These are phyloP conservation scores for Gymnothorax javanicus DNA, from an alignment of 2,797 vertebrate species.

Conservation along the genomic window DNA sequence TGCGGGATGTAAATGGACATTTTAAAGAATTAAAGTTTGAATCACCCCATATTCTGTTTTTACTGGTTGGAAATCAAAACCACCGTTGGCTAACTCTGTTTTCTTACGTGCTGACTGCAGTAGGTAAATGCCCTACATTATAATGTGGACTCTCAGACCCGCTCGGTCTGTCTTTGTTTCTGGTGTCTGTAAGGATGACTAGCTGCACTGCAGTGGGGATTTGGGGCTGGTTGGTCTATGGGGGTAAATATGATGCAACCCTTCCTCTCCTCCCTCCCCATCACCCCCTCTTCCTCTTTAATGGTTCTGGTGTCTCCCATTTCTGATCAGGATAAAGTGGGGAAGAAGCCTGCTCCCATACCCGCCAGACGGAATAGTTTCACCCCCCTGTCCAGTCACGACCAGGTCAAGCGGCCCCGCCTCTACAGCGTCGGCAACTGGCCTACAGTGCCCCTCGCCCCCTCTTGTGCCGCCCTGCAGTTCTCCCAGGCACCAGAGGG, in stretches of 20 bases:
- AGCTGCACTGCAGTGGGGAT: not conserved
- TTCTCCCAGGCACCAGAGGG: constrained; percentile 72
- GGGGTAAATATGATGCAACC: not conserved
- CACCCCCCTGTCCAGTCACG: constrained; percentile 86
- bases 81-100: too few relatives aligned
- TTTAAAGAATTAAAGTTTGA: too few relatives aligned
- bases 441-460: constrained; percentile 64
- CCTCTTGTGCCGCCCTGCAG: constrained; percentile 68
- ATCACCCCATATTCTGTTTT: not conserved
- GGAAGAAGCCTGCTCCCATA: constrained; percentile 59
- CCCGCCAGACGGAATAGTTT: constrained; percentile 89
- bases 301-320: constrained; percentile 51
- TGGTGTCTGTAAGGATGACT: not conserved
- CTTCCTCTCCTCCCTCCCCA: not conserved
- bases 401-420: constrained; percentile 81
- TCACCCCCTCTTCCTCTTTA: constrained; percentile 40
- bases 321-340: constrained; percentile 66
- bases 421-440: constrained; percentile 86
- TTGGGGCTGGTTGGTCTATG: not conserved
- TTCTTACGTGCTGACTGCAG: too few relatives aligned
- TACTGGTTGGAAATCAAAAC: not conserved
- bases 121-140: not conserved
- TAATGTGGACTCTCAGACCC: not conserved
- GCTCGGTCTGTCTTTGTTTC: not conserved
- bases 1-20: too few relatives aligned